phyloP scores from a whole-genome alignment of 2,113 vertebrate species.

The Stigmatopora argus region DNA sequence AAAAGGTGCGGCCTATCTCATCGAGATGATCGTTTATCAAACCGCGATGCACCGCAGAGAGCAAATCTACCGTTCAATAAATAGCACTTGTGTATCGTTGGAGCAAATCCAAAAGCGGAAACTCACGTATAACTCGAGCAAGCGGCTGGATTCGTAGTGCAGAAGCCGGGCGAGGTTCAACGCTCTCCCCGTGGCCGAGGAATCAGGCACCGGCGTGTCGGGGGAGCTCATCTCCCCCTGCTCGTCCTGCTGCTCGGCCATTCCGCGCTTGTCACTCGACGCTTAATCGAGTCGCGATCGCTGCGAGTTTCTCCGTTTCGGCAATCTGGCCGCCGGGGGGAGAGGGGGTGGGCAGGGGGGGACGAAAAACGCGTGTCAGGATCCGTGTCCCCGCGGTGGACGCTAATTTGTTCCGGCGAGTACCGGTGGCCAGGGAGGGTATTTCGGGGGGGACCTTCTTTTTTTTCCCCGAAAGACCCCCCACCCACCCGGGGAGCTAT shows the following conservation, averaged over 20 bases:
- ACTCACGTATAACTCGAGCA: conserved; percentile 72
- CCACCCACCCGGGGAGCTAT: not conserved
- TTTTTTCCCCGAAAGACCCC: not conserved
- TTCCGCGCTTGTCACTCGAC: conserved; percentile 1
- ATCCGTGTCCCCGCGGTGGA: conserved; percentile 7
- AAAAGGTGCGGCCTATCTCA: not conserved
- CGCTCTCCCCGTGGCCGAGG: conserved; percentile 46
- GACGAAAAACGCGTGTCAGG: not conserved
- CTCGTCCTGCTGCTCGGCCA: conserved; percentile 43
- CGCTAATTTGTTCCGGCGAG: conserved; percentile 57
- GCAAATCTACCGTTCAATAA: not conserved
- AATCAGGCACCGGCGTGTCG: conserved; percentile 32
- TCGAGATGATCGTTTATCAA: not conserved
- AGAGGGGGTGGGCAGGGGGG: not conserved
- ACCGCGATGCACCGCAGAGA: not conserved
- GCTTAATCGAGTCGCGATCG: not conserved
- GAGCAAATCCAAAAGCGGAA: not conserved
- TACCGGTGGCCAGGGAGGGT: conserved; percentile 23
- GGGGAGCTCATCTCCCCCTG: conserved; percentile 14
- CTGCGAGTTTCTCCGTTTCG: not conserved
- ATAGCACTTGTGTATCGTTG: not conserved
- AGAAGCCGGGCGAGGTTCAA: conserved; percentile 62
- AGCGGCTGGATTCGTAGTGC: conserved; percentile 55
- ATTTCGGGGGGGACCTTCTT: conserved; percentile 22
- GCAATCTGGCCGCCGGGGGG: not conserved